These are phyloP conservation scores for Chiloscyllium punctatum DNA, from an alignment of 2,797 vertebrate genomes.

Conservation along the genomic window DNA sequence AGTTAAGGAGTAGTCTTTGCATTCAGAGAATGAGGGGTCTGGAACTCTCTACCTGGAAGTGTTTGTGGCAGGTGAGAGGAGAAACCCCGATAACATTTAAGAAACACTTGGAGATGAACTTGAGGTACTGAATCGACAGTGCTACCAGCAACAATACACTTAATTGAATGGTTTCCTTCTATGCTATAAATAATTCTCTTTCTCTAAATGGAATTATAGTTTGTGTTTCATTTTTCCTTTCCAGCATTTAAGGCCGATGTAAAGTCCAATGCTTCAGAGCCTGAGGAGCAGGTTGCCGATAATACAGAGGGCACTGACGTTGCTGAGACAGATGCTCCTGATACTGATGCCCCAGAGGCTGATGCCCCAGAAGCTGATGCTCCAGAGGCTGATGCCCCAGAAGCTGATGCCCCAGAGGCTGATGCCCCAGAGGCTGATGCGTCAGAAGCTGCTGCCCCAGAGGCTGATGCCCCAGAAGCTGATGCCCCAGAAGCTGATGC, in stretches of 20 bases:
- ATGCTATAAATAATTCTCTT: not conserved
- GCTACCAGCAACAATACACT: too few species aligned
- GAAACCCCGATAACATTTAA: too few species aligned
- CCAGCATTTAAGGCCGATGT: not conserved
- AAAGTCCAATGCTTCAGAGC: not conserved
- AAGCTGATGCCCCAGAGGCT: too few species aligned
- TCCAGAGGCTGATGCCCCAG: rapidly evolving
- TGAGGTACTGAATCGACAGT: too few species aligned
- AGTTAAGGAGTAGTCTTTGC: too few species aligned
- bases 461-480: not conserved
- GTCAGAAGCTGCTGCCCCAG: not conserved
- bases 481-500: not conserved
- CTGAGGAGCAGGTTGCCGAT: not conserved
- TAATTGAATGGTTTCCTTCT: too few species aligned
- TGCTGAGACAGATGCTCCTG: not conserved
- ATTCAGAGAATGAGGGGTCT: too few species aligned
- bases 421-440: not conserved
- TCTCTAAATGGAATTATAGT: not conserved
- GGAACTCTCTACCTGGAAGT: too few species aligned
- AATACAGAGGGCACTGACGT: not conserved
- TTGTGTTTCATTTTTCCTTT: not conserved
- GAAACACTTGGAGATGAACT: too few species aligned
- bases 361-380: not conserved
- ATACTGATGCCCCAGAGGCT: not conserved
- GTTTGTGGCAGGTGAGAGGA: too few species aligned